Evolutionary conservation across 2,113 vertebrate species (phyloP), one percentile per base, ranked within the genome.

Genomic region (Heterotilapia buettikoferi): DNA sequence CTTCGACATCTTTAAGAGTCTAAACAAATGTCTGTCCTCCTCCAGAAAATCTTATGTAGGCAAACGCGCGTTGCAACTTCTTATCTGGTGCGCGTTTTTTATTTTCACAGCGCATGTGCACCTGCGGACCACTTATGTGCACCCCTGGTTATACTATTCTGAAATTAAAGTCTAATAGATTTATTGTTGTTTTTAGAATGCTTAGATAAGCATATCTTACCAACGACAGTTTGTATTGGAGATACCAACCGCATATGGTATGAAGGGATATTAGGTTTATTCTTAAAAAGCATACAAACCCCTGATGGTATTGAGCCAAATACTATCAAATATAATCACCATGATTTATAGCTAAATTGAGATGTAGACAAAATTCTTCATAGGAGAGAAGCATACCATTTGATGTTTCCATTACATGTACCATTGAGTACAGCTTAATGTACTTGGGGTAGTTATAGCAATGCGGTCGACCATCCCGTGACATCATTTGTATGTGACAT

Each of bases 41-140:
- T 26, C 21, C 21, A 0, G 21, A 56, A 26, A 26, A 26, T 56
- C 54, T 26, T 14, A 56, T 56, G 21, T 7, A 14, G 0, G 0
- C 54, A 26, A 56, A 13, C 11, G 0, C 11, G 0, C 0, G 21
- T 13, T 56, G 2, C 4, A 26, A 56, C 54, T 56, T 26, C 12
- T 14, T 26, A 56, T 56, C 6, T 26, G 0, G 19, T 52, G 50
- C 0, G 5, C 50, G 2, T 56, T 1, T 47, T 47, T 57, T 26
- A 26, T 26, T 57, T 57, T 57, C 21, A 26, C 54, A 57, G 54
- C 10, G 4, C 21, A 54, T 54, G n/a, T 5, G 1, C n/a, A 54
- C n/a, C 52, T 6, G 52, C n/a, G 0, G 52, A 21, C 52, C 52
- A 54, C 52, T 21, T 4, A 21, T 54, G n/a, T 54, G n/a, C 52